phyloP scores from a whole-genome alignment of 2,888 invertebrate species.

The Temnothorax unifasciatus region DNA sequence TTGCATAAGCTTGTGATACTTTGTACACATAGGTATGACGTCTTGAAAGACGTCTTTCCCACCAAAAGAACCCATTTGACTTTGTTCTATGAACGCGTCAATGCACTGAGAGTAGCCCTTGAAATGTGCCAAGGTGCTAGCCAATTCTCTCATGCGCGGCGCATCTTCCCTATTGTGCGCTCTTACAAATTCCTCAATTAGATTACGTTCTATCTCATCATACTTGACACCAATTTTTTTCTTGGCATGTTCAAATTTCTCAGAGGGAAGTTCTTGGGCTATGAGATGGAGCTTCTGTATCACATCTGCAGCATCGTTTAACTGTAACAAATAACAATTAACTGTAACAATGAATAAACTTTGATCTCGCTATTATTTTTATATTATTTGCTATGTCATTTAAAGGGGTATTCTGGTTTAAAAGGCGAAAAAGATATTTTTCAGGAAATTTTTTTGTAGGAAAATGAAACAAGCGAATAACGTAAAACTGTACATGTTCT shows the following conservation, averaged over 20 bases:
- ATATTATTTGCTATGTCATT: no score
- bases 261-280: constrained; percentile 96
- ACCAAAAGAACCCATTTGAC: constrained; percentile 95
- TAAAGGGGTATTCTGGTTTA: no score
- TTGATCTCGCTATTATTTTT: neutral
- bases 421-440: no score
- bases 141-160: constrained; percentile 96
- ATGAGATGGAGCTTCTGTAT: constrained; percentile 98
- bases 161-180: constrained; percentile 95
- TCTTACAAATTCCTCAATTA: constrained; percentile 97
- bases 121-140: constrained; percentile 96
- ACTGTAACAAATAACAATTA: constrained; percentile 86
- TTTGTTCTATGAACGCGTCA: constrained; percentile 98
- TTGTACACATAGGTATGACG: constrained; percentile 95
- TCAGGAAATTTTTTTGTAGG: no score
- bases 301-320: constrained; percentile 98
- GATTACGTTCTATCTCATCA: constrained; percentile 94
- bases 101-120: constrained; percentile 98
- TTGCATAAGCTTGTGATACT: constrained; percentile 93
- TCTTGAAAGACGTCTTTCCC: constrained; percentile 97
- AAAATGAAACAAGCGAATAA: no score
- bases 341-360: neutral
- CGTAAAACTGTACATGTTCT: no score
- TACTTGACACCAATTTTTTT: constrained; percentile 95
- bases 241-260: constrained; percentile 94